Evolutionary conservation across 2,113 vertebrate species (phyloP).

Genomic region (Sitta europaea): DNA sequence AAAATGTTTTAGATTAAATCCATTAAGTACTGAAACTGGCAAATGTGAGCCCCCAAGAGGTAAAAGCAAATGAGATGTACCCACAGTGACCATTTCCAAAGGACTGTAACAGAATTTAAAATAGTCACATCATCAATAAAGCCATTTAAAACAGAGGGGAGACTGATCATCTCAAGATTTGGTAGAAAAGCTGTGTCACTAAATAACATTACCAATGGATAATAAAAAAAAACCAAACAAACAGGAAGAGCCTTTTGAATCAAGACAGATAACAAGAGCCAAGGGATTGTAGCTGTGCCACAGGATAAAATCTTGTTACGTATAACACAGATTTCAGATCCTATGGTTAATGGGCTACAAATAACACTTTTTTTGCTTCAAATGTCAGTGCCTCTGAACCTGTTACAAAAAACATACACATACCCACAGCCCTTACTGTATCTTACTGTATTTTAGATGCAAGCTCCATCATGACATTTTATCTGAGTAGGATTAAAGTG

Average conservation of each 20-base stretch:
- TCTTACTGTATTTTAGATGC: not conserved
- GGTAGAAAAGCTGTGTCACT: not conserved
- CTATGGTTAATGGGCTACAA: not conserved
- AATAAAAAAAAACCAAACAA: not conserved
- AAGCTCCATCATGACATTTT: not conserved
- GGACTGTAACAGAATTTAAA: not conserved
- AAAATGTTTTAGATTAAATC: not conserved
- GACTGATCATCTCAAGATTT: not conserved
- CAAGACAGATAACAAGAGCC: not conserved
- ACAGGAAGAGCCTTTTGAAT: not conserved
- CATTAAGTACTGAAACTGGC: not conserved
- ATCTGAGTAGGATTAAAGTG: not conserved
- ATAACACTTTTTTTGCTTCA: not conserved
- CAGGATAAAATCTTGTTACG: not conserved
- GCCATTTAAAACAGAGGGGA: not conserved
- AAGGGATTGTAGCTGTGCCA: not conserved
- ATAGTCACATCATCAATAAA: not conserved
- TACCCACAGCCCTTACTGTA: fast-evolving
- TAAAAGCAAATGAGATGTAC: not conserved
- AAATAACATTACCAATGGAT: not conserved
- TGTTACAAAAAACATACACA: not conserved
- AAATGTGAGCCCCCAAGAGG: not conserved
- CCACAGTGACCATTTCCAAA: not conserved
- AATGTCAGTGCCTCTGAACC: not conserved
- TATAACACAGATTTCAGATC: not conserved